These are phyloP conservation scores for Melinaea menophilus DNA, from an alignment of 2,888 invertebrate species.

Conservation along the genomic window DNA sequence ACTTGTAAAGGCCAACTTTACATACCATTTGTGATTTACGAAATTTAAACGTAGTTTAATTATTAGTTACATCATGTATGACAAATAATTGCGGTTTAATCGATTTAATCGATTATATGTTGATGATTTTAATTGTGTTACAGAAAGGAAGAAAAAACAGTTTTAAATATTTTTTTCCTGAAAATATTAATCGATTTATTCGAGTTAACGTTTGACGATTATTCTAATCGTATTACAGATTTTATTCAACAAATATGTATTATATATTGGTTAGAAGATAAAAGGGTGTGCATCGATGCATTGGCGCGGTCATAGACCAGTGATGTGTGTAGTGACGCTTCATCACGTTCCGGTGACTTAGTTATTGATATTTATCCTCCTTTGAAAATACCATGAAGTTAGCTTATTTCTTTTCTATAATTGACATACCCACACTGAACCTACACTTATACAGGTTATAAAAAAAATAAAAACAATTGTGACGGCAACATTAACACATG, in stretches of 20 bases:
- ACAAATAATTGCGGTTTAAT: too few relatives aligned
- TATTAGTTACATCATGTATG: neutral
- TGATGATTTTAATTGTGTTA: neutral
- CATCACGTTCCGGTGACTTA: constrained; percentile 52
- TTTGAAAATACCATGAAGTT: constrained; percentile 1
- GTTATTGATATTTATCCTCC: constrained; percentile 31
- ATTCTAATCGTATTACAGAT: constrained; percentile 5
- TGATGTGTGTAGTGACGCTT: constrained; percentile 54
- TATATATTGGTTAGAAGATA: constrained; percentile 14
- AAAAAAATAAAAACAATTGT: too few relatives aligned
- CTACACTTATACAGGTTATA: too few relatives aligned
- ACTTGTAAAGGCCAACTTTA: constrained; percentile 51
- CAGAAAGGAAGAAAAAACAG: neutral
- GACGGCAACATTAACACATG: too few relatives aligned
- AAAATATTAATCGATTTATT: neutral
- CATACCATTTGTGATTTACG: constrained; percentile 40
- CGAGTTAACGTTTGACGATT: too few relatives aligned
- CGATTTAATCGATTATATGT: neutral
- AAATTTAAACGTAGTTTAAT: constrained; percentile 9
- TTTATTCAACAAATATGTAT: neutral
- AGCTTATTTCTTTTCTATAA: neutral
- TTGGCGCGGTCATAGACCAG: constrained; percentile 44
- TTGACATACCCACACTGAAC: too few relatives aligned
- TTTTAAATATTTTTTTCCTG: neutral
- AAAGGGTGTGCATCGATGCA: constrained; percentile 61